These are phyloP conservation scores for Panulirus ornatus DNA, from an alignment of 1,140 invertebrate genomes.

Conservation along the genomic window DNA sequence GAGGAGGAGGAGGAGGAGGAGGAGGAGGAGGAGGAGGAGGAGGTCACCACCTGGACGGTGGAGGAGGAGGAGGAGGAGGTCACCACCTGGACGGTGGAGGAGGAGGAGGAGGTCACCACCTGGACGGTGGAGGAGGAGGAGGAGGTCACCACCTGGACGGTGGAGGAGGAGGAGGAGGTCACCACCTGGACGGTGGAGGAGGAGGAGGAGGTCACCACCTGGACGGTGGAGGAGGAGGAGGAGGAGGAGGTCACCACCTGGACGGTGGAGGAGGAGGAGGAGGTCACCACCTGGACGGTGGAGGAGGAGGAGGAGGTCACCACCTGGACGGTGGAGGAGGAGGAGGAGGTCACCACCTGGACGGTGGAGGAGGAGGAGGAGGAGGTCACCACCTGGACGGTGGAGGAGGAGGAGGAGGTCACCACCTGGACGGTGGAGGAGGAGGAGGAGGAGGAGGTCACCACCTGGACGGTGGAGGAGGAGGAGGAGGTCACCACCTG, in stretches of 20 bases:
- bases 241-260: too few relatives aligned
- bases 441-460: too few relatives aligned
- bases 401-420: too few relatives aligned
- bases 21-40: constrained; percentile 9
- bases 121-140: not conserved
- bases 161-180: not conserved
- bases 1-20: not conserved
- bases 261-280: too few relatives aligned
- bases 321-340: too few relatives aligned
- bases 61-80: constrained; percentile 21
- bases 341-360: too few relatives aligned
- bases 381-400: not conserved
- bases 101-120: not conserved
- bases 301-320: too few relatives aligned
- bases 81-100: not conserved
- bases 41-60: not conserved
- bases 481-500: too few relatives aligned
- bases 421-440: too few relatives aligned
- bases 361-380: not conserved
- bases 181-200: not conserved
- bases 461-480: too few relatives aligned
- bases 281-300: too few relatives aligned
- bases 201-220: not conserved
- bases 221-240: not conserved
- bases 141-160: not conserved